phyloP scores from a whole-genome alignment of 2,888 invertebrate genomes.

The Melinaea menophilus region DNA sequence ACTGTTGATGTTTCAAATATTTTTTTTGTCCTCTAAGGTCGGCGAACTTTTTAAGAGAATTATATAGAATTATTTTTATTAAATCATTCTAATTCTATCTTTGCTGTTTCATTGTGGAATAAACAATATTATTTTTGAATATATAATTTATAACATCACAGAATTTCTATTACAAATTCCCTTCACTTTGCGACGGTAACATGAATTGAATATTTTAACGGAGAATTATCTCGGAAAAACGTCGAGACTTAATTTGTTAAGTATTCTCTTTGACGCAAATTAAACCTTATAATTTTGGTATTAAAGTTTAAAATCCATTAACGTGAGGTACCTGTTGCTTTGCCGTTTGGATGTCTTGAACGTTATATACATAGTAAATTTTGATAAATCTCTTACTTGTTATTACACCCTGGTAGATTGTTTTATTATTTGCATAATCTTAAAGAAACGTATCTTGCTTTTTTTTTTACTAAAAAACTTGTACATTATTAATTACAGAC shows the following conservation, averaged over 20 bases:
- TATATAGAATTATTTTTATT: neutral
- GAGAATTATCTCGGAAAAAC: conserved; percentile 27
- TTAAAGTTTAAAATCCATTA: conserved; percentile 13
- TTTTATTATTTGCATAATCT: neutral
- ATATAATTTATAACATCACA: conserved; percentile 4
- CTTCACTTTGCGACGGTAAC: conserved; percentile 4
- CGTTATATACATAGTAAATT: conserved; percentile 26
- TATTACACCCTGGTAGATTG: conserved; percentile 14
- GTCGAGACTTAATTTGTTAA: conserved; percentile 23
- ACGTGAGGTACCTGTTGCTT: conserved; percentile 24
- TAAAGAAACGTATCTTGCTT: neutral
- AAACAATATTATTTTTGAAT: neutral
- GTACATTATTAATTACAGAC: too few relatives aligned
- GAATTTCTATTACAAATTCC: conserved; percentile 11
- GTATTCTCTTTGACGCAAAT: conserved; percentile 13
- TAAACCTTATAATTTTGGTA: neutral
- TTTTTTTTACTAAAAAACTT: too few relatives aligned
- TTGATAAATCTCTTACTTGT: conserved; percentile 14
- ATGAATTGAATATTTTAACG: conserved; percentile 27
- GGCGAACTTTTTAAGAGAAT: too few relatives aligned
- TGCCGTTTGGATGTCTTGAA: conserved; percentile 21
- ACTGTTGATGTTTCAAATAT: too few relatives aligned
- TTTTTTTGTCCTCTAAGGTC: too few relatives aligned
- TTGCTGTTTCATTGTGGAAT: neutral
- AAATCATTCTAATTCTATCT: neutral